Percentiles rank a stretch among this genome's conserved stretches.
phyloP scores from a whole-genome alignment of 1,140 invertebrate species.

The Drosophila quadrilineata region DNA sequence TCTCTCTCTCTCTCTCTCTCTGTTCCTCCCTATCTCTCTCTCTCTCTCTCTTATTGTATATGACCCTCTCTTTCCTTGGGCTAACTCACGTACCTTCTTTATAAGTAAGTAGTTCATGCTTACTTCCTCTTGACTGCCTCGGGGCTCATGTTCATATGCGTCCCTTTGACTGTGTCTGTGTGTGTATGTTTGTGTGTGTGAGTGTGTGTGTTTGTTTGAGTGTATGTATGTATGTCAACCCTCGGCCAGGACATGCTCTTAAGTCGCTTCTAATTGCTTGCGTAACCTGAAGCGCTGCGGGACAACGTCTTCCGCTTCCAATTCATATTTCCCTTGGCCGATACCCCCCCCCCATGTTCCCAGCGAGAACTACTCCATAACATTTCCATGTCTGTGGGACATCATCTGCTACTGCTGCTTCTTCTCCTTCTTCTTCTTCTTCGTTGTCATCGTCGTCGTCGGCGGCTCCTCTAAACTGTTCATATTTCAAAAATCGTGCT shows the following conservation, averaged over 20 bases:
- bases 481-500: conserved; percentile 77
- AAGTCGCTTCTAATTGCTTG: conserved; percentile 74
- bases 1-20: too few relatives aligned
- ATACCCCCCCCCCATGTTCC: too few relatives aligned
- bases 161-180: conserved; percentile 50
- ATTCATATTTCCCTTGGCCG: conserved; percentile 1
- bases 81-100: conserved; percentile 24
- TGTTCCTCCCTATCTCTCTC: too few relatives aligned
- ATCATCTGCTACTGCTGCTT: too few relatives aligned
- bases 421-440: not conserved
- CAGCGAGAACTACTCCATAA: too few relatives aligned
- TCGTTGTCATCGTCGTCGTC: not conserved
- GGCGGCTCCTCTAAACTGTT: conserved; percentile 49
- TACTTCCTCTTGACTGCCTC: conserved; percentile 64
- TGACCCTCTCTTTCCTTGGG: too few relatives aligned
- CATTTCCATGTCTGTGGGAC: too few relatives aligned
- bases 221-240: conserved; percentile 52
- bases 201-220: not conserved
- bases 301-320: conserved; percentile 28
- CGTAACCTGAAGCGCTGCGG: conserved; percentile 63
- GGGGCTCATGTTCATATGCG: conserved; percentile 30
- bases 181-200: not conserved
- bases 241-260: conserved; percentile 28
- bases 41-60: too few relatives aligned
- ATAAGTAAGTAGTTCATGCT: conserved; percentile 56